These are phyloP conservation scores for Ochlodes sylvanus DNA, from an alignment of 2,888 invertebrate species.

Conservation along the genomic window DNA sequence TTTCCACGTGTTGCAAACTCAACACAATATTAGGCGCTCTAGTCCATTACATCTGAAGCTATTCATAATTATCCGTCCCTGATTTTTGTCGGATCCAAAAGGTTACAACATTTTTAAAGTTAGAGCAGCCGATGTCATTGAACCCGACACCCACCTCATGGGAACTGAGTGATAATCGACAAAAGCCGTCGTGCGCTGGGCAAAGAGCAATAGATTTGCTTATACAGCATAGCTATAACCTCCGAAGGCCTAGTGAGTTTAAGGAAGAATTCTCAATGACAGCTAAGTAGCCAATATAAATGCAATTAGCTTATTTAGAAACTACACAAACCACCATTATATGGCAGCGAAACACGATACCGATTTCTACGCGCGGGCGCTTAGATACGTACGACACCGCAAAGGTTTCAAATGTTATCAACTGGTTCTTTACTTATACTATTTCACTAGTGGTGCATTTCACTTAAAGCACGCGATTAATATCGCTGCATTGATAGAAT, in stretches of 20 bases:
- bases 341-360: slow-evolving; percentile 35
- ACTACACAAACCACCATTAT: slow-evolving; percentile 27
- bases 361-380: slow-evolving; percentile 34
- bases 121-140: too few relatives aligned
- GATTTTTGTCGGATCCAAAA: too few relatives aligned
- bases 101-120: too few relatives aligned
- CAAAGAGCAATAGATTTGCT: too few relatives aligned
- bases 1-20: too few relatives aligned
- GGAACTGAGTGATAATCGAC: too few relatives aligned
- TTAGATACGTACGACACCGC: slow-evolving; percentile 34
- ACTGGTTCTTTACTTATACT: slow-evolving; percentile 30
- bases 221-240: too few relatives aligned
- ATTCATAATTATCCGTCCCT: too few relatives aligned
- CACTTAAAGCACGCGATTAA: slow-evolving; percentile 8
- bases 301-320: slow-evolving; percentile 23
- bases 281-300: slow-evolving; percentile 22
- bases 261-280: not conserved
- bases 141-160: too few relatives aligned
- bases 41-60: too few relatives aligned
- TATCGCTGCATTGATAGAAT: not conserved
- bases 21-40: too few relatives aligned
- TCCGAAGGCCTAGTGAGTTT: not conserved
- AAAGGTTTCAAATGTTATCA: slow-evolving; percentile 36
- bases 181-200: too few relatives aligned
- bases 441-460: slow-evolving; percentile 11